Evolutionary conservation across 2,888 invertebrate genomes (phyloP), one percentile per base, ranked within the genome.

Genomic region (Poecilobothrus nobilitatus): DNA sequence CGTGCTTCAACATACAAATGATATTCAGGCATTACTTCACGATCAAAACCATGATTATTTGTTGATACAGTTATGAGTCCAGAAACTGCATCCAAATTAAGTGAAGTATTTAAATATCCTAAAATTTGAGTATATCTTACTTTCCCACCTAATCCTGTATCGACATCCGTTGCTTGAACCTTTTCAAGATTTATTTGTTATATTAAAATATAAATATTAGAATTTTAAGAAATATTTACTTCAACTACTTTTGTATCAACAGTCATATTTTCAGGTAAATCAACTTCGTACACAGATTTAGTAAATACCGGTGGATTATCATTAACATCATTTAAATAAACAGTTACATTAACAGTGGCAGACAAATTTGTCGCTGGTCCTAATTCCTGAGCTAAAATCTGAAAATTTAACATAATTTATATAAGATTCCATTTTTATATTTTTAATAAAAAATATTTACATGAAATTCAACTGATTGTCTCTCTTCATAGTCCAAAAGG

Each of bases 291-390:
- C 1, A 86, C 84, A 62, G 87, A 82, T 73, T 89, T 86, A 18
- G 87, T 83, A 77, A 96, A 96, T 70, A 88, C 83, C 1, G 96
- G 96, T 37, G 90, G 85, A 80, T 95, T 94, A 78, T 97, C 96
- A 77, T 97, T 96, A 10, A 90, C 84, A 77, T 97, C 95, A 72
- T 90, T 88, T 34, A 97, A 82, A 75, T 91, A 89, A 15, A 95
- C 91, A 1, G 89, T 89, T 0, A 94, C 89, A 71, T 89, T 89
- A 9, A 91, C 91, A 67, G 85, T 86, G 5, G 88, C 86, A 67
- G 92, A 89, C 66, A 91, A 83, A 79, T 91, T 91, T 66, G 89
- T 88, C 34, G 87, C 86, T 73, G 90, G 90, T 63, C 90, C 91
- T 61, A 94, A 84, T 79, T 94, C 93, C 83, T 90, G 89, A 18